Evolutionary conservation across 2,113 vertebrate species (phyloP).

Genomic region (Mionectes macconnelli): DNA sequence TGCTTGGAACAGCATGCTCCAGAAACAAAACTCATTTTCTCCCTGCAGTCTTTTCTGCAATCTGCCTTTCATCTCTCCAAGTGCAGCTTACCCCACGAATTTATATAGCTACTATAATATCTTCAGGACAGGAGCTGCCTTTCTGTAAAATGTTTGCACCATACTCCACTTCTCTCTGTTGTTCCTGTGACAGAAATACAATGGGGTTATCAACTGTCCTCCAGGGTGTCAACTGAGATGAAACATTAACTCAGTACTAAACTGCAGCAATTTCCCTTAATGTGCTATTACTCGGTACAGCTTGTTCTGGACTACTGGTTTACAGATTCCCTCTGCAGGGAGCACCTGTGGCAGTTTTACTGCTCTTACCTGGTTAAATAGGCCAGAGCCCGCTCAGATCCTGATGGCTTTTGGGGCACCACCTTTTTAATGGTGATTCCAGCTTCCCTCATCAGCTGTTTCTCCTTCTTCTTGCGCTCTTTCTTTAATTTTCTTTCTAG

Average conservation of each 20-base stretch:
- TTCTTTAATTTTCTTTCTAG: constrained; percentile 80
- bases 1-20: background rate
- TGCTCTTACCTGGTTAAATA: constrained; percentile 73
- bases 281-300: background rate
- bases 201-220: background rate
- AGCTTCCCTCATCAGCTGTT: constrained; percentile 59
- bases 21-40: background rate
- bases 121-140: background rate
- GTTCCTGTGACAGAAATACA: background rate
- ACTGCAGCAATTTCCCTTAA: constrained; percentile 29
- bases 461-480: constrained; percentile 75
- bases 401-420: background rate
- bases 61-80: background rate
- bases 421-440: constrained; percentile 23
- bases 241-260: background rate
- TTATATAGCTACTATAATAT: background rate
- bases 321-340: background rate
- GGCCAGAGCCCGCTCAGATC: constrained; percentile 65
- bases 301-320: constrained; percentile 10
- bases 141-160: background rate
- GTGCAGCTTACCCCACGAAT: background rate
- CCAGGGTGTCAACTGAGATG: background rate
- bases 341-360: background rate
- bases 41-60: background rate
- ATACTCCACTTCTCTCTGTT: background rate